Conservation (phyloP, 2,888 invertebrate species). For the Cristatella mucedo region DNA sequence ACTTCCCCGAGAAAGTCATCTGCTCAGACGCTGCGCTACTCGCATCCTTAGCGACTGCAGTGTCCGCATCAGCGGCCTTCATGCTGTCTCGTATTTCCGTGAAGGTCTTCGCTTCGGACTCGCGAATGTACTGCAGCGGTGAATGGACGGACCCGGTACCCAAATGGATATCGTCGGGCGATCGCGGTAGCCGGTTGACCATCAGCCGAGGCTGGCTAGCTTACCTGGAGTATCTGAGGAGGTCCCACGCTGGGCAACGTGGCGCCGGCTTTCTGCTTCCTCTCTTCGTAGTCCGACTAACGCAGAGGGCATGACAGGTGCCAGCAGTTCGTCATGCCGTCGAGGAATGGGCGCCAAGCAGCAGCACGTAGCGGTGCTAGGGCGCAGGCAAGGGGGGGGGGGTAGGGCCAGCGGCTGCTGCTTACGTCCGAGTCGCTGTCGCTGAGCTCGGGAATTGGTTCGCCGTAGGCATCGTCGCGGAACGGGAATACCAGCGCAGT, state of each 20-base stretch:
- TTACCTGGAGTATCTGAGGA: conserved; percentile 10
- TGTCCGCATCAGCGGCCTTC: conserved; percentile 14
- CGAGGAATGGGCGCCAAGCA: no score
- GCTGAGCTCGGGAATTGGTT: conserved; percentile 10
- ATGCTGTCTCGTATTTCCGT: no score
- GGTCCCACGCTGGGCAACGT: conserved; percentile 9
- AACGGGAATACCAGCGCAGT: conserved; percentile 6
- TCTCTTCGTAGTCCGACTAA: no score
- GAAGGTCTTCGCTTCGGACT: conserved; percentile 20
- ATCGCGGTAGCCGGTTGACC: no score
- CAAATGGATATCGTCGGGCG: not conserved
- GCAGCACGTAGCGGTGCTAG: no score
- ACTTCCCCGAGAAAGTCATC: conserved; percentile 14
- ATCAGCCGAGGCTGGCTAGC: no score
- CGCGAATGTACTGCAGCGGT: conserved; percentile 21
- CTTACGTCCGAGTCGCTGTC: conserved; percentile 11
- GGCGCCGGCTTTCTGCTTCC: not conserved
- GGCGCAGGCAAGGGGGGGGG: no score
- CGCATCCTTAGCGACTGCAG: conserved; percentile 13
- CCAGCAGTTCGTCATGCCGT: no score
- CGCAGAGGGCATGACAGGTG: no score
- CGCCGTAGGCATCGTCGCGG: conserved; percentile 13
- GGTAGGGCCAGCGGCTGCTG: no score
- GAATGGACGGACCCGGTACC: no score
- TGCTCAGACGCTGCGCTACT: not conserved